Evolutionary conservation across 2,888 invertebrate genomes (phyloP), one percentile per base, ranked within the genome.

Genomic region (Pemphredon lugubris): DNA sequence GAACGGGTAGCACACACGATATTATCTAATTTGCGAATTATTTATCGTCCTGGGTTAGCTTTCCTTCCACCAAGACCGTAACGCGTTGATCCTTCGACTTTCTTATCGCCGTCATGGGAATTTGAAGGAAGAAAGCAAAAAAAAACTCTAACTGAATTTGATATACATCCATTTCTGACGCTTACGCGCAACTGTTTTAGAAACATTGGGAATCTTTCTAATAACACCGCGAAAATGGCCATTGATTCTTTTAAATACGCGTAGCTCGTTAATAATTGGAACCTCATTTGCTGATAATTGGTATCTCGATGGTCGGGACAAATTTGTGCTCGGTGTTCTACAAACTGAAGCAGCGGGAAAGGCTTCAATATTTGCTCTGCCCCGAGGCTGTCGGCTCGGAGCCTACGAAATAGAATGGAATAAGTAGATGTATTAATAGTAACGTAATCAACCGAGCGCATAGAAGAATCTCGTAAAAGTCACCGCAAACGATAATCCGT

Each of bases 11-110:
- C 48, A 44, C 42, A 53, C 70, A 68, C 68, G 68, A 57, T 61
- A 61, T 71, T 61, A 61, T 71, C 68, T 71, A 68, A 61, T 71
- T 68, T 71, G 48, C 48, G 71, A 71, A 68, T 68, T 71, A 71
- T 71, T 68, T 68, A 68, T 68, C 21, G 18, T 3, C 9, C 34
- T 34, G 9, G 9, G 34, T n/a, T 34, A 3, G 9, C n/a, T n/a
- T n/a, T 7, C 34, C 34, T 34, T 34, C n/a, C 34, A n/a, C n/a
- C 6, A 30, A 30, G 6, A 9, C 30, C 6, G 6, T 30, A 9
- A 6, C 7, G 30, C 30, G 6, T 30, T 9, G 30, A 30, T 30
- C 9, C 30, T 2, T 6, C 2, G 6, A 9, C 30, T 30, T 30
- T 30, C 30, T n/a, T n/a, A n/a, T n/a, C n/a, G n/a, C n/a, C n/a